Evolutionary conservation across 1,140 invertebrate genomes (phyloP).

Genomic region (Notospermus geniculatus): DNA sequence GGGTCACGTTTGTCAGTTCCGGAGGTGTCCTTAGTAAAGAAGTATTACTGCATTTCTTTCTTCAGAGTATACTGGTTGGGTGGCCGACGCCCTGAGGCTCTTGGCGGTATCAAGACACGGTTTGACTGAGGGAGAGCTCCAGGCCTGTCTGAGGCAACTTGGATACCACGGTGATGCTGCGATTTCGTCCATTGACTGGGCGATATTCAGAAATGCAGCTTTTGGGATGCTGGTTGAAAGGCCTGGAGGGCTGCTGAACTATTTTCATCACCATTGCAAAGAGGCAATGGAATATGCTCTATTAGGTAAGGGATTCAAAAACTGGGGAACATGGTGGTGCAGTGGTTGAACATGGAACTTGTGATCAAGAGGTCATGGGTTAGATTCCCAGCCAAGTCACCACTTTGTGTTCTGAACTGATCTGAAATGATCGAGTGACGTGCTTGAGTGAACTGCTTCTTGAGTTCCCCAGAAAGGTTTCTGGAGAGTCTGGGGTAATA

Average conservation of each 20-base stretch:
- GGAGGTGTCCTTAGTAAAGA: too few species aligned
- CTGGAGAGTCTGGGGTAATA: too few species aligned
- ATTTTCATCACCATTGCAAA: conserved; percentile 46
- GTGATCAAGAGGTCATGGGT: not conserved
- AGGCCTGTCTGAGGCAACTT: conserved; percentile 33
- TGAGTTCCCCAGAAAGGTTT: too few species aligned
- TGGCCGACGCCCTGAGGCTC: conserved; percentile 47
- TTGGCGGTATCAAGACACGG: conserved; percentile 45
- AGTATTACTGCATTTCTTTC: not conserved
- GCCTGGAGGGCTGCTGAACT: conserved; percentile 41
- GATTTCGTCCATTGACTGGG: conserved; percentile 46
- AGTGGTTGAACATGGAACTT: too few species aligned
- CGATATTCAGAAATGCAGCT: conserved; percentile 37
- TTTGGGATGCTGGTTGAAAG: conserved; percentile 35
- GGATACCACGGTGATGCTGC: conserved; percentile 41
- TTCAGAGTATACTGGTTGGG: conserved; percentile 48
- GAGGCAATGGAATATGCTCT: conserved; percentile 48
- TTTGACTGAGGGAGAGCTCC: conserved; percentile 37
- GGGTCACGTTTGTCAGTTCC: too few species aligned
- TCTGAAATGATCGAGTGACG: too few species aligned
- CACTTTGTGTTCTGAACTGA: too few species aligned
- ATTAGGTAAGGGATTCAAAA: conserved; percentile 38
- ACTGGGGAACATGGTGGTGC: too few species aligned
- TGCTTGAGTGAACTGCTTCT: too few species aligned
- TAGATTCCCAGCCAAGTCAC: too few species aligned